Conservation (phyloP, 1,140 invertebrate genomes). For the Dreissena rostriformis region DNA sequence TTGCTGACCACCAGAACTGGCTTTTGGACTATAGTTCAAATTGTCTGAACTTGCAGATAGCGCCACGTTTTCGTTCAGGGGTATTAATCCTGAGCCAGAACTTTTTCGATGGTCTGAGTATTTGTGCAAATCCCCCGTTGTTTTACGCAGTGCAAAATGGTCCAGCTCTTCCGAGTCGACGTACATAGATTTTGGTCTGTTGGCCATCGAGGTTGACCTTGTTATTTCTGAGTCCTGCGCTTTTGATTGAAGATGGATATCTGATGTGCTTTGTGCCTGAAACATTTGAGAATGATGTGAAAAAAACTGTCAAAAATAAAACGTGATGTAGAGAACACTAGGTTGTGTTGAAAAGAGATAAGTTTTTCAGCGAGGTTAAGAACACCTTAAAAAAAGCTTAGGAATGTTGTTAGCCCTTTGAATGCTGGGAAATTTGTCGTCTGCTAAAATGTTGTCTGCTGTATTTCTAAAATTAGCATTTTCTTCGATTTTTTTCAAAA, state of each 20-base stretch:
- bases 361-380: no score
- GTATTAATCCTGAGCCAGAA: constrained; percentile 26
- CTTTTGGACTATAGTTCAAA: constrained; percentile 9
- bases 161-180: constrained; percentile 47
- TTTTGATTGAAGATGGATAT: constrained; percentile 1
- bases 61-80: constrained; percentile 51
- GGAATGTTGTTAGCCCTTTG: no score
- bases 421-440: no score
- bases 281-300: no score
- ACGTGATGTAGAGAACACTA: no score
- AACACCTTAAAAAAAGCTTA: no score
- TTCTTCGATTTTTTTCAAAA: no score
- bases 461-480: no score
- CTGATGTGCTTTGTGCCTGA: neutral
- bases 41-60: constrained; percentile 25
- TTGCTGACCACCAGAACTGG: constrained; percentile 4
- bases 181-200: constrained; percentile 73
- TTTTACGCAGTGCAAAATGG: constrained; percentile 35
- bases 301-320: no score
- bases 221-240: constrained; percentile 31
- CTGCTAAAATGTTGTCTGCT: no score
- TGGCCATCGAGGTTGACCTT: neutral
- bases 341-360: no score
- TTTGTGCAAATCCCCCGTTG: constrained; percentile 43
- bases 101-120: constrained; percentile 35